A percentile compares a stretch with the other conserved stretches of the same genome.
These are phyloP conservation scores for Tigriopus californicus DNA, from an alignment of 2,888 invertebrate species.

Conservation along the genomic window DNA sequence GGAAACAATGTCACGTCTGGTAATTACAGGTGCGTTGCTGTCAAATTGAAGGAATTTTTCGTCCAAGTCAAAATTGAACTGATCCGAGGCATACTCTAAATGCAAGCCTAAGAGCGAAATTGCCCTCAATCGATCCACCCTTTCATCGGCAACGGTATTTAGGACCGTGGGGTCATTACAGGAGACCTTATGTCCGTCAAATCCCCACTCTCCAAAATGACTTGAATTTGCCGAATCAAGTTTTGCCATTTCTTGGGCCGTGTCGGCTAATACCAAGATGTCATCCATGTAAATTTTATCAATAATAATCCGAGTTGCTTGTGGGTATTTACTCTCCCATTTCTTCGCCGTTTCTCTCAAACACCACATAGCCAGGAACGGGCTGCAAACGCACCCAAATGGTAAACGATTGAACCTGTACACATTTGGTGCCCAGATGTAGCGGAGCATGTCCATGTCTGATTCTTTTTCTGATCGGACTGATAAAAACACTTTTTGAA, in stretches of 20 bases:
- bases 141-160: background rate
- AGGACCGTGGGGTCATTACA: background rate
- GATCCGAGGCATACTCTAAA: background rate
- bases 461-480: background rate
- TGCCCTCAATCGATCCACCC: background rate
- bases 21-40: background rate
- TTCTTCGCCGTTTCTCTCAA: conserved; percentile 3
- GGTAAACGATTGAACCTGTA: background rate
- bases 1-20: background rate
- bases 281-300: conserved; percentile 1
- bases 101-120: background rate
- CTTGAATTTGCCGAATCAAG: background rate
- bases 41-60: conserved; percentile 1
- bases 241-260: background rate
- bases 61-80: background rate
- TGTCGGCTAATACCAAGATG: background rate
- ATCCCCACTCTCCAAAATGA: background rate
- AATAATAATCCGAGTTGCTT: background rate
- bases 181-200: background rate
- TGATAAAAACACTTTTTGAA: background rate
- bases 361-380: background rate
- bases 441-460: conserved; percentile 1
- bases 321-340: background rate
- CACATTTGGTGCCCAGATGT: background rate
- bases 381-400: conserved; percentile 1